Base-by-base conservation (phyloP, 2,888 invertebrate genomes). In the Nemapogon koenigi region DNA sequence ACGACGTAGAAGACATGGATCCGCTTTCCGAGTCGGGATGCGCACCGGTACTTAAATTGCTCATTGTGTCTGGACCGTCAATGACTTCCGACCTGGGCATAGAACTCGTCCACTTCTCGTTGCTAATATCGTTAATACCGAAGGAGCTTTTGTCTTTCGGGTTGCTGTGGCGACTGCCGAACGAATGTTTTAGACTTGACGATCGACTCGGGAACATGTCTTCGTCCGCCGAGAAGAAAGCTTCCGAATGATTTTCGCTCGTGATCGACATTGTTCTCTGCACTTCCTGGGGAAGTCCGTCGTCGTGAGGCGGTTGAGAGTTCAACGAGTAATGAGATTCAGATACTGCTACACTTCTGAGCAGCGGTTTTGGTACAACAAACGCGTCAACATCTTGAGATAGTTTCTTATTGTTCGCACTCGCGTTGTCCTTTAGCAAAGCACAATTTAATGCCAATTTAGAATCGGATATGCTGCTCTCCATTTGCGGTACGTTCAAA, bases 171-270 rank as follows among this genome's bases (percentile, higher is more conserved):
- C 78, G 75, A 50, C 72, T 73, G 25, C 73, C 78, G 31, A 76
- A 76, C 1, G 87, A 88, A 59, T 87, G 86, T 42, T 86, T 80
- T 37, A 87, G 62, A 49, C 87, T 87, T 1, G 87, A 87, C 14
- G 86, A 86, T 8, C 86, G 73, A 50, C 87, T 87, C 16, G 84
- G 85, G 47, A 83, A 83, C 51, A 89, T 83, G 49, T 94, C 95
- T 67, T 96, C 95, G 55, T 95, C 94, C 0, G 95, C 95, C 0
- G 95, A 95, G 60, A 92, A 95, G 68, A 94, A 96, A 37, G 90
- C 89, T 66, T 95, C 95, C 0, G 92, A 92, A 51, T 91, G 92
- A 62, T 94, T 94, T 62, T 94, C 93, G 42, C 92, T 92, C 1
- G 91, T 91, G 59, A 94, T 86, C 0, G 93, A 94, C 55, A 90